These are phyloP conservation scores for Eulemur coronatus DNA, from an alignment of 2,797 vertebrate genomes.

Conservation along the genomic window DNA sequence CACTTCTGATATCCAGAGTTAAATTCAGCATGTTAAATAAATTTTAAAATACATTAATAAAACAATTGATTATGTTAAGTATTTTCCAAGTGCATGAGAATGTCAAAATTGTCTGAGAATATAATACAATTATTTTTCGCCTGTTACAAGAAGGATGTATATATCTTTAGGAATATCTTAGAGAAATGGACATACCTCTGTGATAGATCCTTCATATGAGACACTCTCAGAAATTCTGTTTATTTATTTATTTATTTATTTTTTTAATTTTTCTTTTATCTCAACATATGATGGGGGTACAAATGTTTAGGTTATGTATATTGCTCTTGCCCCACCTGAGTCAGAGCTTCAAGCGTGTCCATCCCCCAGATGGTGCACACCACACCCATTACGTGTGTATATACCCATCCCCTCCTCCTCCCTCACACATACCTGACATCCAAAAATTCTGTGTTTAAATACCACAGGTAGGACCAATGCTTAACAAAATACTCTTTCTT, in stretches of 20 bases:
- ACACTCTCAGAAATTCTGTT: background rate
- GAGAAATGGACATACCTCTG: background rate
- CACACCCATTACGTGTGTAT: no score
- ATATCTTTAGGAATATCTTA: constrained; percentile 26
- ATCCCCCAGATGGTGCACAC: no score
- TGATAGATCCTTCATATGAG: background rate
- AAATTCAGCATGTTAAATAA: background rate
- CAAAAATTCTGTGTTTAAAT: background rate
- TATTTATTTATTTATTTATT: no score
- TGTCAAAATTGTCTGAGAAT: background rate
- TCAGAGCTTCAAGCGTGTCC: no score
- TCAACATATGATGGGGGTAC: no score
- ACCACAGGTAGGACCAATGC: background rate
- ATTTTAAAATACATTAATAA: background rate
- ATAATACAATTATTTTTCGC: background rate
- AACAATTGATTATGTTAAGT: background rate
- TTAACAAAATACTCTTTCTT: background rate
- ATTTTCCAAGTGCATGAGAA: background rate
- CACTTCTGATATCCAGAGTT: background rate
- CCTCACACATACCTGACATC: no score
- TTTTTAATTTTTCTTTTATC: no score
- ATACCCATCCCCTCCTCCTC: no score
- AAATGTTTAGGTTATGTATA: no score
- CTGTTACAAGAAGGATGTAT: background rate
- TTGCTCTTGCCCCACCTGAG: no score